phyloP scores from a whole-genome alignment of 2,113 vertebrate species.

The Gymnorhina tibicen region DNA sequence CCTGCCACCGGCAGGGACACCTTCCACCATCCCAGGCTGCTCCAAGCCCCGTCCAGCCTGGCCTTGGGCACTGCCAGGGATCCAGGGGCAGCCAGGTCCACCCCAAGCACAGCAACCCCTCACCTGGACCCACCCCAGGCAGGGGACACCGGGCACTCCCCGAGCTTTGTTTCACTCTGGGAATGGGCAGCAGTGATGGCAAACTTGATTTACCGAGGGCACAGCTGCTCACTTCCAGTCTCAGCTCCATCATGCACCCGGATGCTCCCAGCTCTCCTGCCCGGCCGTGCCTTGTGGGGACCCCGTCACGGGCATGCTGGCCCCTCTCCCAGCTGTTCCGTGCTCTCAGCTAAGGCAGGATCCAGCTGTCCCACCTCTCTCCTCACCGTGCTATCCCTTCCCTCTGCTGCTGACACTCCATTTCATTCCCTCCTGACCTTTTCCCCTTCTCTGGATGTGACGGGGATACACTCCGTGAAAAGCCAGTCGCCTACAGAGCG shows the following conservation, averaged over 20 bases:
- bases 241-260: neutral
- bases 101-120: accelerated
- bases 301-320: accelerated
- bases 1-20: neutral
- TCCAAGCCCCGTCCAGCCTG: neutral
- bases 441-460: neutral
- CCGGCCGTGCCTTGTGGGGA: accelerated
- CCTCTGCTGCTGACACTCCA: neutral
- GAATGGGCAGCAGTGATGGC: accelerated
- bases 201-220: accelerated
- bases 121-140: neutral
- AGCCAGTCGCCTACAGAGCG: neutral
- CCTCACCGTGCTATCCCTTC: neutral
- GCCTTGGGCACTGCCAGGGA: neutral
- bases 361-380: neutral
- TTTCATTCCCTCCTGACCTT: neutral
- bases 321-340: accelerated
- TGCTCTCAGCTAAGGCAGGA: neutral
- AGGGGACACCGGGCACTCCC: neutral
- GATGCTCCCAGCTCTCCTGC: neutral
- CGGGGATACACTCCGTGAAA: accelerated
- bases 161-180: accelerated
- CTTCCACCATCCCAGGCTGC: neutral
- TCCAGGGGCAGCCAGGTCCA: neutral
- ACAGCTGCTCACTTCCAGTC: neutral